phyloP scores from a whole-genome alignment of 37 sponge, comb jelly and placozoan species.

The Spongilla lacustris region DNA sequence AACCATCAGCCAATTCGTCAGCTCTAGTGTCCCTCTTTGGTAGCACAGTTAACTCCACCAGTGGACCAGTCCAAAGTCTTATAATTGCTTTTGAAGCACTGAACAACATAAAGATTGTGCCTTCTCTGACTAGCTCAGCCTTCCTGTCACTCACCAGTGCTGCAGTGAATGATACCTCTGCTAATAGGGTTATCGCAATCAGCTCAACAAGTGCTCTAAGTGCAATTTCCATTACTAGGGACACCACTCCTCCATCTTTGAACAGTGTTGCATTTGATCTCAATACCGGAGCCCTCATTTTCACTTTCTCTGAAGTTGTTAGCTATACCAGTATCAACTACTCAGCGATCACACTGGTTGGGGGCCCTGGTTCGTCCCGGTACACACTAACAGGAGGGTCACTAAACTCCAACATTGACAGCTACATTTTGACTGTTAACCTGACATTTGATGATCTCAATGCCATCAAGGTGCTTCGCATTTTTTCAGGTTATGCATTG shows the following conservation, averaged over 20 bases:
- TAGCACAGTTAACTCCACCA: constrained; percentile 35
- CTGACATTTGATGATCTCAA: constrained; percentile 79
- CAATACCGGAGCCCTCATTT: constrained; percentile 48
- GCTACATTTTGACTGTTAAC: constrained; percentile 35
- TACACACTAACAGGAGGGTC: constrained; percentile 76
- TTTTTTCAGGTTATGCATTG: constrained; percentile 37
- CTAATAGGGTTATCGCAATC: constrained; percentile 58
- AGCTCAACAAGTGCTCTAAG: constrained; percentile 37
- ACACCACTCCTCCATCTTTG: constrained; percentile 62
- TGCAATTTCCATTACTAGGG: constrained; percentile 43
- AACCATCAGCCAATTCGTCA: constrained; percentile 42
- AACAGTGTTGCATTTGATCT: constrained; percentile 62
- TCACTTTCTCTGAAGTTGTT: constrained; percentile 86
- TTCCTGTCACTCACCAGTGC: constrained; percentile 59
- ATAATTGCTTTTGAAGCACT: constrained; percentile 53
- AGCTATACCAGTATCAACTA: constrained; percentile 48
- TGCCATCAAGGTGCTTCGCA: constrained; percentile 50
- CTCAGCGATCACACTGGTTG: constrained; percentile 55
- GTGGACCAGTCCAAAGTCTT: constrained; percentile 44
- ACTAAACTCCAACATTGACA: constrained; percentile 34
- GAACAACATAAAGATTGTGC: constrained; percentile 62
- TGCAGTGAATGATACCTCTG: constrained; percentile 71
- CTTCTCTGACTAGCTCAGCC: constrained; percentile 54
- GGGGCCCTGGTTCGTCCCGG: constrained; percentile 1
- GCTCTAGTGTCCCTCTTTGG: constrained; percentile 45